A percentile compares a stretch with the other conserved stretches of the same genome.
Evolutionary conservation across 2,113 vertebrate genomes (phyloP).

Genomic region (Ceuthmochares aereus): DNA sequence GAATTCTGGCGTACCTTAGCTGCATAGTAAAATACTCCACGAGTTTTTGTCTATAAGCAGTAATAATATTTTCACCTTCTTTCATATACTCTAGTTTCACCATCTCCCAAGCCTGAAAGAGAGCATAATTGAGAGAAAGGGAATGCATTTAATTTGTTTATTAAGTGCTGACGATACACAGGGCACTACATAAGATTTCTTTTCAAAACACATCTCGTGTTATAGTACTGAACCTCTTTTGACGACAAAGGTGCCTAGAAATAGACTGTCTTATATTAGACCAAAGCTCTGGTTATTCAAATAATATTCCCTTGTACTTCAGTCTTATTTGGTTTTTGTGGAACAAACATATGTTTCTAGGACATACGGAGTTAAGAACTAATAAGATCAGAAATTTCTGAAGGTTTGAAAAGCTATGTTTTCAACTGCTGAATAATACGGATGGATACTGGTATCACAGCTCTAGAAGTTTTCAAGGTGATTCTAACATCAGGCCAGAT

Average conservation of each 20-base stretch:
- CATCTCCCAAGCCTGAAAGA: conserved; percentile 89
- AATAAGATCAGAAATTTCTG: neutral
- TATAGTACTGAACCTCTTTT: neutral
- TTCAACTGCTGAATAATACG: neutral
- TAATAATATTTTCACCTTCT: conserved; percentile 67
- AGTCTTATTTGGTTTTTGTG: neutral
- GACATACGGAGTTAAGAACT: neutral
- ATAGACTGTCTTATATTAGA: neutral
- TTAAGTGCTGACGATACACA: neutral
- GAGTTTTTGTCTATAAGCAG: conserved; percentile 86
- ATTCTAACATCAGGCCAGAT: neutral
- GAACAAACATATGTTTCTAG: neutral
- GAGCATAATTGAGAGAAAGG: neutral
- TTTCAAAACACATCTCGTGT: neutral
- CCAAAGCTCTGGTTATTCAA: neutral
- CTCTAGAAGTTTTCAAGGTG: neutral
- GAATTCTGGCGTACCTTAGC: conserved; percentile 79
- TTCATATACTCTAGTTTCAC: conserved; percentile 88
- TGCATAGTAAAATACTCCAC: conserved; percentile 88
- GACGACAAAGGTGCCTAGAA: neutral
- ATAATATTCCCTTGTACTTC: neutral
- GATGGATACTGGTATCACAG: neutral
- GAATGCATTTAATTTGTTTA: neutral
- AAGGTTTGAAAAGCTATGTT: neutral
- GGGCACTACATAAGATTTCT: neutral